Percentiles rank a stretch among this genome's conserved stretches.
phyloP scores from a whole-genome alignment of 2,888 invertebrate genomes.

The Drepanosiphum platanoidis region DNA sequence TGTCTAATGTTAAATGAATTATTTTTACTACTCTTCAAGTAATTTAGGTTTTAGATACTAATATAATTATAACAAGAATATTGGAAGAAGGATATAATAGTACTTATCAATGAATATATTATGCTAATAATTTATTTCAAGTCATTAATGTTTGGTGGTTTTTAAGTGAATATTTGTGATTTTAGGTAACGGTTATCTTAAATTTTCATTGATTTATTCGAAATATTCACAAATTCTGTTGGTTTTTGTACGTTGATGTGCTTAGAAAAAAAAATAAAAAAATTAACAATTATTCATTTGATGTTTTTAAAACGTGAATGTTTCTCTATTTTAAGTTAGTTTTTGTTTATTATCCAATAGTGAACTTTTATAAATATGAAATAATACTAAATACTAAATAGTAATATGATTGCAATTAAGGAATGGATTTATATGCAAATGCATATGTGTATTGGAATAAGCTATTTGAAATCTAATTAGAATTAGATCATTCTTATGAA shows the following conservation, averaged over 20 bases:
- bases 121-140: background rate
- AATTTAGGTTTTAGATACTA: background rate
- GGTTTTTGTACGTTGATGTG: background rate
- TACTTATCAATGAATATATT: background rate
- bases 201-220: background rate
- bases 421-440: no score
- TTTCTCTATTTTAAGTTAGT: conserved; percentile 36
- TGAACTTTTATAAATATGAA: conserved; percentile 7
- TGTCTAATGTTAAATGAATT: background rate
- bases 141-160: conserved; percentile 30
- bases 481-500: no score
- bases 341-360: background rate
- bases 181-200: conserved; percentile 10
- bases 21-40: background rate
- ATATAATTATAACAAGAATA: background rate
- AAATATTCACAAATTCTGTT: background rate
- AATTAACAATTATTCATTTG: no score
- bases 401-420: no score
- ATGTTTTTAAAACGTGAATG: background rate
- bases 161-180: conserved; percentile 26
- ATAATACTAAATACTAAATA: no score
- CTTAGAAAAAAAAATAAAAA: no score
- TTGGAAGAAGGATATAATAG: background rate
- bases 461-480: no score
- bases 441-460: no score